Evolutionary conservation across 2,888 invertebrate species (phyloP).

Genomic region (Nemotelus nigrinus): DNA sequence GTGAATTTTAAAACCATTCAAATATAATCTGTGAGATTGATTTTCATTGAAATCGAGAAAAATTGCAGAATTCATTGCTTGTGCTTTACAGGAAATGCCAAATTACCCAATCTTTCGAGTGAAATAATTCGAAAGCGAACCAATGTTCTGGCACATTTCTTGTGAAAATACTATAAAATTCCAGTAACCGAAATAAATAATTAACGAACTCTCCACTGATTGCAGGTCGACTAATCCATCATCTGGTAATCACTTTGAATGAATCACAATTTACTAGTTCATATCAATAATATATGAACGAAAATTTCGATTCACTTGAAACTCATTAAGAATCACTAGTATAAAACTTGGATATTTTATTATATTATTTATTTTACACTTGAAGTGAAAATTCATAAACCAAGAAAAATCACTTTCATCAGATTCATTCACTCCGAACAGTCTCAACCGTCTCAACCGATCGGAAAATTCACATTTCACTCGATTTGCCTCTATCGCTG

Average conservation of each 20-base stretch:
- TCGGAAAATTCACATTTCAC: slow-evolving; percentile 35
- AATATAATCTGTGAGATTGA: background rate
- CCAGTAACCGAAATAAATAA: no score
- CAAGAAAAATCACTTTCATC: background rate
- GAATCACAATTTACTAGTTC: background rate
- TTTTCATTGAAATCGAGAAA: background rate
- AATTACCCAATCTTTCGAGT: slow-evolving; percentile 55
- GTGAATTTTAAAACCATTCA: background rate
- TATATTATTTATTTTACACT: no score
- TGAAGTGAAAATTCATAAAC: background rate
- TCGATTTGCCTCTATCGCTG: background rate
- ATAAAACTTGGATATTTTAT: no score
- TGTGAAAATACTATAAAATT: background rate
- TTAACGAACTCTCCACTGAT: no score
- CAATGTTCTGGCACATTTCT: slow-evolving; percentile 48
- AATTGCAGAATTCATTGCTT: slow-evolving; percentile 17
- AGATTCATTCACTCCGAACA: background rate
- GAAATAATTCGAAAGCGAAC: slow-evolving; percentile 54
- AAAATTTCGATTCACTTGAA: no score
- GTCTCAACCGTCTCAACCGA: slow-evolving; percentile 1
- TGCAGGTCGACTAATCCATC: background rate
- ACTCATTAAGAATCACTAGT: no score
- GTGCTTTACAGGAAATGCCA: slow-evolving; percentile 16
- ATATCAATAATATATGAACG: no score
- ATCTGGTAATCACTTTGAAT: background rate